Evolutionary conservation across 2,888 invertebrate species (phyloP).

Genomic region (Chaitophorus viminalis): DNA sequence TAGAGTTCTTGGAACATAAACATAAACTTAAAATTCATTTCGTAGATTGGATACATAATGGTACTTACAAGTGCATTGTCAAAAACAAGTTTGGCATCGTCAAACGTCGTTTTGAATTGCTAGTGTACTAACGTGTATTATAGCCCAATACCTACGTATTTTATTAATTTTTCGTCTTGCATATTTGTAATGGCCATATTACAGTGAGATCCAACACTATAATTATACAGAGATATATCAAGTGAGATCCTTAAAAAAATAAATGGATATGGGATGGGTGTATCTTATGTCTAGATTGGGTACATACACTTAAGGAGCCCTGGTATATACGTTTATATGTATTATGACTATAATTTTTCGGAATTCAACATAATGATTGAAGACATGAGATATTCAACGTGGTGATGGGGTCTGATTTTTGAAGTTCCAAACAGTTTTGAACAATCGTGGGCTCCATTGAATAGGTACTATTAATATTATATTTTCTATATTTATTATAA

Average conservation of each 20-base stretch:
- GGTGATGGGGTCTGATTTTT: neutral
- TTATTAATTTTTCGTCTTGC: neutral
- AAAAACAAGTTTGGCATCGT: slow-evolving; percentile 32
- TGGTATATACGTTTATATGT: neutral
- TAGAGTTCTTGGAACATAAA: slow-evolving; percentile 6
- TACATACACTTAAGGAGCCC: neutral
- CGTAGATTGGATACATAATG: slow-evolving; percentile 32
- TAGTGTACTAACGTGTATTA: neutral
- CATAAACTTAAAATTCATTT: slow-evolving; percentile 31
- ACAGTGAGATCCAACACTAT: neutral
- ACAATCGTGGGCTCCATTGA: too few relatives aligned
- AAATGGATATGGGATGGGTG: neutral
- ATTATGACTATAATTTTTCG: neutral
- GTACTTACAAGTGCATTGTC: slow-evolving; percentile 35
- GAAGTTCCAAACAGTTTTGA: neutral
- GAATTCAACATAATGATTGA: neutral
- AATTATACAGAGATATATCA: neutral
- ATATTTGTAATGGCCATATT: neutral
- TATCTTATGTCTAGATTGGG: neutral
- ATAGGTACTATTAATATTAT: too few relatives aligned
- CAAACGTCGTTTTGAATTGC: slow-evolving; percentile 30
- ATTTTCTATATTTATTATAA: too few relatives aligned
- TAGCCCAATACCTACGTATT: neutral
- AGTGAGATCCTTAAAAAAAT: neutral
- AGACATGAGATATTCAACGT: neutral